Conservation (phyloP, 1,140 invertebrate genomes). For the Drosophila setifemur region DNA sequence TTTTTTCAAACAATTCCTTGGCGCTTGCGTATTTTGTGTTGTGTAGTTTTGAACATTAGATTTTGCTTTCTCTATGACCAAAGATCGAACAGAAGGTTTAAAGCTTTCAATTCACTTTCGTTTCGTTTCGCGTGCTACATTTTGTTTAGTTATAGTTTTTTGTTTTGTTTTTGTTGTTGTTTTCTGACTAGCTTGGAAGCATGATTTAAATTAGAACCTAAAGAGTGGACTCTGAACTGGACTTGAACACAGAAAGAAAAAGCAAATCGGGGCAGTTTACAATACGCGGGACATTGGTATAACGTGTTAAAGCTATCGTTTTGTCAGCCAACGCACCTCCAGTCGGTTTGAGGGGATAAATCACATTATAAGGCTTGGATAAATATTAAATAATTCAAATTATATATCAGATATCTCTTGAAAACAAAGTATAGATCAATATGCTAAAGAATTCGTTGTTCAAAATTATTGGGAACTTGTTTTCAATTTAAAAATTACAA, state of each 20-base stretch:
- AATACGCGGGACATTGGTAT: constrained; percentile 71
- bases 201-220: constrained; percentile 49
- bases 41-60: constrained; percentile 54
- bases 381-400: no score
- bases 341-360: constrained; percentile 8
- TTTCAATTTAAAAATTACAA: no score
- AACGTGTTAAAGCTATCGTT: constrained; percentile 71
- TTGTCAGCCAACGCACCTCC: constrained; percentile 50
- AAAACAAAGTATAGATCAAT: no score
- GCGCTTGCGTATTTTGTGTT: constrained; percentile 68
- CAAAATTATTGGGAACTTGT: no score
- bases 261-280: constrained; percentile 66
- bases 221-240: constrained; percentile 26
- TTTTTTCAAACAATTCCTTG: constrained; percentile 78
- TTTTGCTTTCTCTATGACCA: constrained; percentile 48
- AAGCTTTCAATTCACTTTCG: constrained; percentile 55
- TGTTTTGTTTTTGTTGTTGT: not conserved
- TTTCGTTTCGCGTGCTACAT: constrained; percentile 22
- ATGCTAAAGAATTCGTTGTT: no score
- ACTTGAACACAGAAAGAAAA: constrained; percentile 35
- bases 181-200: constrained; percentile 66
- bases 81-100: constrained; percentile 46
- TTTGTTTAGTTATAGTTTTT: no score
- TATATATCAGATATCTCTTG: no score
- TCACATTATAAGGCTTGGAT: not conserved